These are phyloP conservation scores for Auanema freiburgensis DNA, from an alignment of 2,888 invertebrate genomes.

Conservation along the genomic window DNA sequence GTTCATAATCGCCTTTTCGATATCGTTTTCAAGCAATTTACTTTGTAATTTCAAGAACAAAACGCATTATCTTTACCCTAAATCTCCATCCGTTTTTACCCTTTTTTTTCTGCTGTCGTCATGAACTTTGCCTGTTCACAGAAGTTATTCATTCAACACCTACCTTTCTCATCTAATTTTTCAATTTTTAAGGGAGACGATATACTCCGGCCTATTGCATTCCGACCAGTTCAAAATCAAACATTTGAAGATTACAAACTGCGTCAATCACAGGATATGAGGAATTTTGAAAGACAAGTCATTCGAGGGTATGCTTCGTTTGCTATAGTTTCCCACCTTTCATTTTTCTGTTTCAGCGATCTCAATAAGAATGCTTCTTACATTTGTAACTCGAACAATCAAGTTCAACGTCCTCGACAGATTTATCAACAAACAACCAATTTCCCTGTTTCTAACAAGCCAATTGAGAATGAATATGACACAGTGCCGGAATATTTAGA, in stretches of 20 bases:
- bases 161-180: neutral
- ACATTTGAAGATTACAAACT: neutral
- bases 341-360: neutral
- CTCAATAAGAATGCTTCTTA: neutral
- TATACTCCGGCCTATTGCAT: conserved; percentile 23
- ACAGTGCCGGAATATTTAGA: conserved; percentile 21
- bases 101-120: neutral
- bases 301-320: conserved; percentile 13
- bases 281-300: conserved; percentile 15
- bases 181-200: conserved; percentile 17
- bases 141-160: conserved; percentile 3
- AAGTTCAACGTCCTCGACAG: conserved; percentile 1
- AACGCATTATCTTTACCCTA: conserved; percentile 4
- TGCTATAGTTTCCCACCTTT: neutral
- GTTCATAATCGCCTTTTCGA: neutral
- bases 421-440: no score
- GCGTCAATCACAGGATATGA: conserved; percentile 18
- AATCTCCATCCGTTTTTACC: neutral
- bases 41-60: neutral
- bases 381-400: neutral
- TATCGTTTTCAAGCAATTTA: neutral
- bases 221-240: conserved; percentile 19
- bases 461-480: conserved; percentile 21
- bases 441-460: conserved; percentile 6
- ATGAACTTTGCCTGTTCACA: conserved; percentile 3